Evolutionary conservation across 2,113 vertebrate species (phyloP).

Genomic region (Leucopternis melanops): DNA sequence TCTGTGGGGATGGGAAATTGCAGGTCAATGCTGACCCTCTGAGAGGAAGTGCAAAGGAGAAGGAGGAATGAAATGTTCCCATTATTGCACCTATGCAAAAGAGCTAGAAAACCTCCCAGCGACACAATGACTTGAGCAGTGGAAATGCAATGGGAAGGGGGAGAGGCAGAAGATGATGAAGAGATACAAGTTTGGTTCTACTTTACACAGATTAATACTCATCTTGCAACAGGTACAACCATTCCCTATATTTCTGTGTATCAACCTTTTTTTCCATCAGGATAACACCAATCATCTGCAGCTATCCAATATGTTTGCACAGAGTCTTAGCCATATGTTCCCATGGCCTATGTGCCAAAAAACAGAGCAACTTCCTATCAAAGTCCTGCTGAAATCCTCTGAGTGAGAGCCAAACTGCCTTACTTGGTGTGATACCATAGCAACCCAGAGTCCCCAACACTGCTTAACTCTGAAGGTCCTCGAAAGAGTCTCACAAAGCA

Average conservation of each 20-base stretch:
- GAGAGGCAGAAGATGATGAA: background rate
- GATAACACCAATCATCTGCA: background rate
- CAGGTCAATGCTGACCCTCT: background rate
- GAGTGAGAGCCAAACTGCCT: background rate
- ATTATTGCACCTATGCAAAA: background rate
- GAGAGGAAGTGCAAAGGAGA: background rate
- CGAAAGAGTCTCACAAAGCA: background rate
- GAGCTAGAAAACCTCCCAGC: background rate
- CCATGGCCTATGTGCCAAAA: conserved; percentile 13
- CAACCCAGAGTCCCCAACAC: background rate
- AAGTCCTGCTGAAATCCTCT: conserved; percentile 21
- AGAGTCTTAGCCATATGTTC: conserved; percentile 23
- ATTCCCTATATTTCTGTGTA: background rate
- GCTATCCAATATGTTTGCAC: background rate
- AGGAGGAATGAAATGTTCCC: background rate
- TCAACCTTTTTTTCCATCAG: background rate
- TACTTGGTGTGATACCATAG: conserved; percentile 2
- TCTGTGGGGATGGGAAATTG: background rate
- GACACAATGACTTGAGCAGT: background rate
- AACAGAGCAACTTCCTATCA: conserved; percentile 18
- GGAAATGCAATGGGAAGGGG: background rate
- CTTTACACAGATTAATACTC: background rate
- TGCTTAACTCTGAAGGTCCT: background rate
- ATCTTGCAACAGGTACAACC: background rate
- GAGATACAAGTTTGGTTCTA: background rate